Evolutionary conservation across 1,140 invertebrate species (phyloP).

Genomic region (Neocloeon triangulifer): DNA sequence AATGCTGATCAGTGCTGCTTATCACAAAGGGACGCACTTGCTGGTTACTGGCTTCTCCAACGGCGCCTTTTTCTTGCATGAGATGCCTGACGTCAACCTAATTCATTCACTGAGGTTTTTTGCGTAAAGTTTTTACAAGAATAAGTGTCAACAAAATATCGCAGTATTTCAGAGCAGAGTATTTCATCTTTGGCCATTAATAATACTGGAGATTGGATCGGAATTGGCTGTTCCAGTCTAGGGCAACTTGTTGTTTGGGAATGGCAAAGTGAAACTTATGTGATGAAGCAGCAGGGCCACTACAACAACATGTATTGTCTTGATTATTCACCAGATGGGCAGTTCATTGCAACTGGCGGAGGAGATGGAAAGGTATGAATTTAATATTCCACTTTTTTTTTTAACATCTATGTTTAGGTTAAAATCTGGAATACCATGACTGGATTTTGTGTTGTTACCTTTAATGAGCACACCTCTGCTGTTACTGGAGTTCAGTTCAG

Average conservation of each 20-base stretch:
- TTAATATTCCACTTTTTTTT: no score
- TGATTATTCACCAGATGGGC: slow-evolving; percentile 76
- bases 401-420: no score
- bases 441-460: slow-evolving; percentile 90
- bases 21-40: slow-evolving; percentile 52
- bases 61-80: slow-evolving; percentile 73
- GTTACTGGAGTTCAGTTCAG: slow-evolving; percentile 68
- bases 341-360: slow-evolving; percentile 76
- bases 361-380: slow-evolving; percentile 80
- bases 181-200: slow-evolving; percentile 69
- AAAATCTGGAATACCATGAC: slow-evolving; percentile 83
- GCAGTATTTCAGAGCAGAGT: slow-evolving; percentile 51
- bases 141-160: no score
- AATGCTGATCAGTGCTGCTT: slow-evolving; percentile 49
- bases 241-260: slow-evolving; percentile 94
- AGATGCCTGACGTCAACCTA: slow-evolving; percentile 76
- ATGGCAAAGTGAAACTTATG: slow-evolving; percentile 97
- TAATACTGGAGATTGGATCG: slow-evolving; percentile 82
- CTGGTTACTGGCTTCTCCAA: slow-evolving; percentile 60
- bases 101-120: slow-evolving; percentile 70
- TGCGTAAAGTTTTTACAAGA: slow-evolving; percentile 7
- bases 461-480: slow-evolving; percentile 65
- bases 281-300: slow-evolving; percentile 94
- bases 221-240: slow-evolving; percentile 55
- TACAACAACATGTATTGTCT: slow-evolving; percentile 69